Conservation (phyloP, 2,888 invertebrate genomes). For the Julus scandinavius region DNA sequence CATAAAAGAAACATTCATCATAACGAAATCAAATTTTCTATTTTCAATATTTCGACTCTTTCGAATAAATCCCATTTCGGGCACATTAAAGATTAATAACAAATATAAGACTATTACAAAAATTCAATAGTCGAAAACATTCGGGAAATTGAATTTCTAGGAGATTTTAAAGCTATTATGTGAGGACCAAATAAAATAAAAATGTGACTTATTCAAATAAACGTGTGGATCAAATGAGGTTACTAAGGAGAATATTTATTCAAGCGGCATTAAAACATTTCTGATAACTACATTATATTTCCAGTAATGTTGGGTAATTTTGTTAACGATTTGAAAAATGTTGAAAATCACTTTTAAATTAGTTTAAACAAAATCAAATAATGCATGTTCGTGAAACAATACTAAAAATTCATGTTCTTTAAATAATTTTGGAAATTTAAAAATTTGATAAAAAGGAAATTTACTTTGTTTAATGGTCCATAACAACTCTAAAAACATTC, state of each 20-base stretch:
- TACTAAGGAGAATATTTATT: neutral
- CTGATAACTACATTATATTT: neutral
- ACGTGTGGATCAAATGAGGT: neutral
- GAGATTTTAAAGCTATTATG: neutral
- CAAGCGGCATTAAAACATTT: neutral
- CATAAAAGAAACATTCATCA: neutral
- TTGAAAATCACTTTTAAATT: neutral
- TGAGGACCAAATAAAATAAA: neutral
- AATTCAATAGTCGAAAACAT: neutral
- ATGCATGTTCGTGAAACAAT: neutral
- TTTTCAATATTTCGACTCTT: neutral
- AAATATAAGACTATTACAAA: neutral
- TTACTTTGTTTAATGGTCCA: neutral
- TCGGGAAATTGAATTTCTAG: neutral
- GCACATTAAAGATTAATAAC: slow-evolving; percentile 11
- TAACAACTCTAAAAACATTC: neutral
- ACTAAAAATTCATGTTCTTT: too few species aligned
- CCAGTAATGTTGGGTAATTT: too few species aligned
- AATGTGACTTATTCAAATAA: neutral
- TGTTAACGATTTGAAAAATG: too few species aligned
- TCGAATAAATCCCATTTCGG: neutral
- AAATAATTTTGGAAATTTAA: too few species aligned
- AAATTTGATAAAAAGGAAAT: neutral
- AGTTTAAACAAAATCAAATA: neutral
- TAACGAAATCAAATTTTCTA: neutral